Base-by-base conservation (phyloP, 37 sponge, comb jelly and placozoan genomes). In the Beroe forskalii region DNA sequence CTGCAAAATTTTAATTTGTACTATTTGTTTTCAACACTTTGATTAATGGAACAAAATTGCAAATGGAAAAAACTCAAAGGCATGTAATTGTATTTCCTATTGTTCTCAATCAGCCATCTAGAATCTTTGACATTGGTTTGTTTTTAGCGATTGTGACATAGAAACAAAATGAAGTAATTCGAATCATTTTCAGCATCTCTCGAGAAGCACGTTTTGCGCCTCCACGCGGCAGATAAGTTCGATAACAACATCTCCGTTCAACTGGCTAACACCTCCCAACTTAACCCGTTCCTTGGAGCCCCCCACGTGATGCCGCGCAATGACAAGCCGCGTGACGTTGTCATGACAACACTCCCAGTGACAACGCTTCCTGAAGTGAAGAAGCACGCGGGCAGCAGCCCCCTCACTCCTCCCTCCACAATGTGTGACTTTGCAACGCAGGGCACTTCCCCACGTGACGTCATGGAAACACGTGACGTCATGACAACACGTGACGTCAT, bases 391-490 rank as follows among this genome's bases (percentile, higher is more conserved):
- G n/a, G n/a, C n/a, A n/a, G n/a, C n/a, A n/a, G n/a, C n/a, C n/a
- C n/a, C n/a, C n/a, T n/a, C n/a, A n/a, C n/a, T n/a, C n/a, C n/a
- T n/a, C n/a, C n/a, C n/a, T n/a, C n/a, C n/a, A n/a, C n/a, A n/a
- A n/a, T n/a, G n/a, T n/a, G n/a, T n/a, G n/a, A n/a, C n/a, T n/a
- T n/a, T n/a, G n/a, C n/a, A n/a, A n/a, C n/a, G n/a, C n/a, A n/a
- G n/a, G n/a, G n/a, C n/a, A n/a, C 66, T 22, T 30, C 66, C 4
- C 66, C 72, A 35, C 72, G 72, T 69, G 72, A 69, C 72, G 72
- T 69, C 72, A 69, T 69, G 8, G 14, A 33, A 69, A 28, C 72
- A 35, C 72, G 72, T 69, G 72, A 69, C 72, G 72, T 69, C 72
- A 69, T 69, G 8, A 36, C 72, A 36, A 28, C 72, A 69, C 72